Percentiles rank a stretch among this genome's conserved stretches.
These are phyloP conservation scores for Drosophila pectinifera DNA, from an alignment of 1,140 invertebrate species.

Conservation along the genomic window DNA sequence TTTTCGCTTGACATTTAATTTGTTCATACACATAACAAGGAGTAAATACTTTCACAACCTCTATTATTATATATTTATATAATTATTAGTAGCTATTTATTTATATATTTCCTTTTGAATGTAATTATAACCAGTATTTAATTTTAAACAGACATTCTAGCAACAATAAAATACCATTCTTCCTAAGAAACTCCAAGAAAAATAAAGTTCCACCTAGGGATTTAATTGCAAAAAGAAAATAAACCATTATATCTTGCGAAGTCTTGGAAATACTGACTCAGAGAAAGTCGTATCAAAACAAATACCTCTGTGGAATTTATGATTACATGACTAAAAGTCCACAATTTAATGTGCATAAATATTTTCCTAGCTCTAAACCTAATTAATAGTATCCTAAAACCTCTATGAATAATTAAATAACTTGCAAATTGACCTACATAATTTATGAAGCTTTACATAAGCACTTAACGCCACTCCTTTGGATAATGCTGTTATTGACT, in stretches of 20 bases:
- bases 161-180: too few species aligned
- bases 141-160: background rate
- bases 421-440: background rate
- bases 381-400: background rate
- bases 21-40: background rate
- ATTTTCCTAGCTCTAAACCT: background rate
- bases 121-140: background rate
- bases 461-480: background rate
- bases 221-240: background rate
- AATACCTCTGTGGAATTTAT: background rate
- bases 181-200: background rate
- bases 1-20: background rate
- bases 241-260: background rate
- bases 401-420: slow-evolving; percentile 5
- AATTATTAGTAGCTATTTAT: too few species aligned
- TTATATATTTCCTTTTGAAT: background rate
- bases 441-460: slow-evolving; percentile 3
- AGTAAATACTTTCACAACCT: background rate
- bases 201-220: background rate
- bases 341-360: slow-evolving; percentile 2
- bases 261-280: background rate
- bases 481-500: background rate
- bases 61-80: too few species aligned
- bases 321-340: background rate
- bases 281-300: slow-evolving; percentile 1